These are phyloP conservation scores for Drosophila lini DNA, from an alignment of 1,140 invertebrate species.

Conservation along the genomic window DNA sequence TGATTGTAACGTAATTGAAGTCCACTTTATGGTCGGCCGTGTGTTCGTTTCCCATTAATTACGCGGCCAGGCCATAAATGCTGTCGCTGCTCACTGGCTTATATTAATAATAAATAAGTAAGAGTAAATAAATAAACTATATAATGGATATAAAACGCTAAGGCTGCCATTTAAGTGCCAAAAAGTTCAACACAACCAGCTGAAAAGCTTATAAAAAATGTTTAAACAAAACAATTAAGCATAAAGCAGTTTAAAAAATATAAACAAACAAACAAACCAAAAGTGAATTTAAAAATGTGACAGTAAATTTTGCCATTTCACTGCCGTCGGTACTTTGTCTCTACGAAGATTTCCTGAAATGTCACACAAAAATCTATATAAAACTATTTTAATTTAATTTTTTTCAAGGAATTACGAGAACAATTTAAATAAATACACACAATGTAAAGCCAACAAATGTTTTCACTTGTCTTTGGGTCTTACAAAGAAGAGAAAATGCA, in stretches of 20 bases:
- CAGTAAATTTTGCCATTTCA: constrained; percentile 11
- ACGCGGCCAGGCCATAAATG: constrained; percentile 42
- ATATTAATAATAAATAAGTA: constrained; percentile 71
- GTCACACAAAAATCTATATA: background rate
- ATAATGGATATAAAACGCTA: constrained; percentile 57
- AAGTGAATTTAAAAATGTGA: constrained; percentile 17
- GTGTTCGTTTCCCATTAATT: constrained; percentile 70
- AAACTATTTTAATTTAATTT: constrained; percentile 3
- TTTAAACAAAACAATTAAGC: constrained; percentile 59
- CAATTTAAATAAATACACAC: constrained; percentile 34
- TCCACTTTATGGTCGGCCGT: constrained; percentile 61
- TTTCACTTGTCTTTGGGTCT: constrained; percentile 2
- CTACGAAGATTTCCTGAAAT: constrained; percentile 8
- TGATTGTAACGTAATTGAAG: constrained; percentile 56
- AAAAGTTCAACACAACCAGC: constrained; percentile 62
- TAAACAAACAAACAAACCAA: constrained; percentile 37
- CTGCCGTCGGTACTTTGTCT: constrained; percentile 9
- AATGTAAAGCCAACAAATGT: constrained; percentile 15
- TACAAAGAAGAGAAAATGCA: constrained; percentile 20
- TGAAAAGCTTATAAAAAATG: constrained; percentile 54
- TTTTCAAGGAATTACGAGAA: background rate
- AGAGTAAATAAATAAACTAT: constrained; percentile 66
- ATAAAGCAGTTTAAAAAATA: constrained; percentile 26
- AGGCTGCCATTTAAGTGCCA: constrained; percentile 56
- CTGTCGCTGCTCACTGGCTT: constrained; percentile 24